Base-by-base conservation (phyloP, 1,140 invertebrate genomes). In the Nasonia giraulti region DNA sequence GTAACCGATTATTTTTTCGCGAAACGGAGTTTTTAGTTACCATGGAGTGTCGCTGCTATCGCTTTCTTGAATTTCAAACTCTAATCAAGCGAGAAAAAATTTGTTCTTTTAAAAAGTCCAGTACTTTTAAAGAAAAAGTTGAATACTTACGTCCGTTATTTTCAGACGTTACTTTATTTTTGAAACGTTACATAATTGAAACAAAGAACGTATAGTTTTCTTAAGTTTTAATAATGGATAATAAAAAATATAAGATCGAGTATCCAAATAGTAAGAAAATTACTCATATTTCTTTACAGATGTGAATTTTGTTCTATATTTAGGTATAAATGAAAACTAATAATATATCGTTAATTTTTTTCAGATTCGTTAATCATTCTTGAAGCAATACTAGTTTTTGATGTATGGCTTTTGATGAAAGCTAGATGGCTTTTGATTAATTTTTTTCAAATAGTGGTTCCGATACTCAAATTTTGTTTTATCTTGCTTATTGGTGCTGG, bases 321-420 rank as follows among this genome's bases (percentile, higher is more conserved):
- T 62, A 62, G 20, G 20, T 62, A 62, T 17, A 14, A 1, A 20
- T 62, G 17, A 62, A 62, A 17, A n/a, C 2, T 62, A 62, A 62
- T 14, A 55, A 14, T 7, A 62, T n/a, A 62, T 20, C 17, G 17
- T 71, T 20, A 23, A 50, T 7, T 47, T 73, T 68, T 68, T 66
- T 73, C 27, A 83, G 82, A 47, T 27, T 17, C n/a, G 23, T 69
- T 73, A 33, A 37, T 31, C 6, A 40, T 84, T 37, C n/a, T 78
- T 31, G 66, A 84, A 37, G 17, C 5, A 37, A 31, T 88, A 23
- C 69, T 87, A 20, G 85, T 85, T 62, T 62, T 89, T 10, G 89
- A 90, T 77, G 14, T 87, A 31, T 89, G 89, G 87, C 31, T 89
- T 27, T 77, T 90, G n/a, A 80, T 86, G 23, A 89, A 85, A 23